These are phyloP conservation scores for Augochlora pura DNA, from an alignment of 1,140 invertebrate species.

Conservation along the genomic window DNA sequence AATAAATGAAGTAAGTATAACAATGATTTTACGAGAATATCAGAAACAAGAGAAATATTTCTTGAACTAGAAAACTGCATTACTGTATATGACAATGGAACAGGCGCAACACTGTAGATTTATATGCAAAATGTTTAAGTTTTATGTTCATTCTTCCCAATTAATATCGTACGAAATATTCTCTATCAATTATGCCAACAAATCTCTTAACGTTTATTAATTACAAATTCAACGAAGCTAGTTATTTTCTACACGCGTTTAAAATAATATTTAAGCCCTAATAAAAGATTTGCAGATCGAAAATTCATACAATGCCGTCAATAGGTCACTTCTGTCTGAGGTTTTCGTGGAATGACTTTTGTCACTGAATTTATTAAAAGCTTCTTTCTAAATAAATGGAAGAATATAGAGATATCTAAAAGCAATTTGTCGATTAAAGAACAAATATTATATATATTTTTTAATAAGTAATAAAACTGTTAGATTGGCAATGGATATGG, in stretches of 20 bases:
- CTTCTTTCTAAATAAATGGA: neutral
- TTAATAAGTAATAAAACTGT: neutral
- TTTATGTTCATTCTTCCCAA: neutral
- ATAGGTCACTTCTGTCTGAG: neutral
- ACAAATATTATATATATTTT: neutral
- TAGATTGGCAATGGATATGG: neutral
- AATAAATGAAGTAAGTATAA: constrained; percentile 61
- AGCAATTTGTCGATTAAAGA: neutral
- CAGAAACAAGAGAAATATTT: neutral
- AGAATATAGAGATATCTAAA: neutral
- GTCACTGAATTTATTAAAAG: neutral
- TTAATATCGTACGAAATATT: neutral
- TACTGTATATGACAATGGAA: neutral
- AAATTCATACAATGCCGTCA: neutral
- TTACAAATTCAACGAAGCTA: neutral
- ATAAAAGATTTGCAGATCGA: neutral
- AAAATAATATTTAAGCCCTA: neutral
- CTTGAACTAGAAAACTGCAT: neutral
- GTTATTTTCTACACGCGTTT: neutral
- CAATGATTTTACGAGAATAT: neutral
- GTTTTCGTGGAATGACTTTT: neutral
- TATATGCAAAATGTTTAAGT: neutral
- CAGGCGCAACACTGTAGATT: too few relatives aligned
- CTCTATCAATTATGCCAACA: neutral
- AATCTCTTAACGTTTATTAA: neutral